Percentiles rank a stretch among this genome's conserved stretches.
phyloP scores from a whole-genome alignment of 2,888 invertebrate species.

The Bibio marci region DNA sequence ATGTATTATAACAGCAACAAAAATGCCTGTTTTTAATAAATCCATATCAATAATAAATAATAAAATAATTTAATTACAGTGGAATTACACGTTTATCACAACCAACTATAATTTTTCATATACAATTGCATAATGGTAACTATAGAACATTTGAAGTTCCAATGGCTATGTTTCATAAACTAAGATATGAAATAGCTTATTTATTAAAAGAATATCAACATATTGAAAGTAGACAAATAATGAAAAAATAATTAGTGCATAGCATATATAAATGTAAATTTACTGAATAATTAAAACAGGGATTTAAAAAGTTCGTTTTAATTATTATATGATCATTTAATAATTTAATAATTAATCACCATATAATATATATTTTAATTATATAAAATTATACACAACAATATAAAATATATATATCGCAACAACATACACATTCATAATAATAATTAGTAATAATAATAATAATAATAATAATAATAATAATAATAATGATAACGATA shows the following conservation, averaged over 20 bases:
- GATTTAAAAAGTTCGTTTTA: no score
- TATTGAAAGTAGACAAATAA: slow-evolving; percentile 28
- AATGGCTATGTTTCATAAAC: slow-evolving; percentile 32
- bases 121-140: slow-evolving; percentile 30
- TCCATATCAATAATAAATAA: not conserved
- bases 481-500: no score
- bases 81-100: slow-evolving; percentile 27
- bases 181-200: slow-evolving; percentile 33
- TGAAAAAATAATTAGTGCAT: slow-evolving; percentile 28
- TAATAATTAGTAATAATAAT: no score
- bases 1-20: slow-evolving; percentile 6
- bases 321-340: no score
- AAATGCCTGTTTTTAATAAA: not conserved
- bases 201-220: slow-evolving; percentile 32
- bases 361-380: no score
- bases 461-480: no score
- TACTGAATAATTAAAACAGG: no score
- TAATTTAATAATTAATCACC: no score
- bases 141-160: slow-evolving; percentile 32
- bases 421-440: no score
- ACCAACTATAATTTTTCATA: slow-evolving; percentile 34
- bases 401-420: no score
- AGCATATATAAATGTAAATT: no score
- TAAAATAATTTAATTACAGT: slow-evolving; percentile 16
- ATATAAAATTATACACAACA: no score